These are phyloP conservation scores for Hydriomena furcata DNA, from an alignment of 2,888 invertebrate species.

Conservation along the genomic window DNA sequence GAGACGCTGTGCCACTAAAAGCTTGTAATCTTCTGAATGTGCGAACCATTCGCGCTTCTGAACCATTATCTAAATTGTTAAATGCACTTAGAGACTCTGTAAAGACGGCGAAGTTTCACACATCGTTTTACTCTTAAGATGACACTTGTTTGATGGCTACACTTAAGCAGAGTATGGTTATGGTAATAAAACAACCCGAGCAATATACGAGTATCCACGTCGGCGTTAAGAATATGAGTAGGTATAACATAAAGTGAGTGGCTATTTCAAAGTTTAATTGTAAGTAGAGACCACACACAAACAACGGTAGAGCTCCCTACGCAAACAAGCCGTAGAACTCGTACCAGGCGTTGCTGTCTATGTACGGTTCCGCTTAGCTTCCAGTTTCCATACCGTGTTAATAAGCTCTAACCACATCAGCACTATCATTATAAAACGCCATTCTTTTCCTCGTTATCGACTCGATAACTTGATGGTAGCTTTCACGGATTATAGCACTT, in stretches of 20 bases:
- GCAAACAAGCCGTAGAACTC: conserved; percentile 64
- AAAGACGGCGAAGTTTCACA: conserved; percentile 49
- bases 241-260: conserved; percentile 39
- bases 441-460: conserved; percentile 72
- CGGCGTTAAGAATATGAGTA: conserved; percentile 22
- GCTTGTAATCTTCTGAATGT: conserved; percentile 55
- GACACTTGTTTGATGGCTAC: conserved; percentile 41
- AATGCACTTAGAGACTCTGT: conserved; percentile 64
- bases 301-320: conserved; percentile 59
- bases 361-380: conserved; percentile 66
- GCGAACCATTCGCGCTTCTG: conserved; percentile 58
- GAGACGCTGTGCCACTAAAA: conserved; percentile 53
- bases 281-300: conserved; percentile 71
- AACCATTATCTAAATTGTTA: conserved; percentile 72
- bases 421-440: conserved; percentile 71
- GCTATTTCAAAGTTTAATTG: conserved; percentile 37
- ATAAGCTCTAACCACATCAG: conserved; percentile 72
- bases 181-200: conserved; percentile 13
- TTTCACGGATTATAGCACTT: conserved; percentile 54
- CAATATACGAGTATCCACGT: conserved; percentile 10
- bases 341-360: conserved; percentile 54
- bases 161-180: conserved; percentile 36
- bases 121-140: conserved; percentile 46
- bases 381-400: conserved; percentile 64
- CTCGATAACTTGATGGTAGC: conserved; percentile 62